Base-by-base conservation (phyloP, 2,888 invertebrate species). In the Meandrusa payeni region DNA sequence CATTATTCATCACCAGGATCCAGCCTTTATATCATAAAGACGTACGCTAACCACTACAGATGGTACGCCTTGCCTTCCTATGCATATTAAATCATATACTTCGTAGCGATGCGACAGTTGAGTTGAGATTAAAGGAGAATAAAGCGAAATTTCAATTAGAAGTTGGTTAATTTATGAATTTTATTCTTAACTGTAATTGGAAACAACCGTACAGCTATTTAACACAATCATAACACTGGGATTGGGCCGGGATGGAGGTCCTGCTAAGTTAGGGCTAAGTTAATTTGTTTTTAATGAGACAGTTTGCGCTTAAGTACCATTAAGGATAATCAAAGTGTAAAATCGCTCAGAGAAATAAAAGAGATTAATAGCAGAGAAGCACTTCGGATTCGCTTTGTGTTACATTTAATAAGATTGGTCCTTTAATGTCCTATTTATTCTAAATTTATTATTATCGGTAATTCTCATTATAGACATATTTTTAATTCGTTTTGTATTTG, bases 251-350 rank as follows among this genome's bases (percentile, higher is more conserved):
- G 15, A 24, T 11, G 22, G 34, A 20, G n/a, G 20, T 22, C 15
- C 22, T 15, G 28, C 13, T 24, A 15, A 27, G 12, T 34, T 41
- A 41, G 15, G 34, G 22, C 34, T 28, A 27, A 26, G 27, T 41
- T 27, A 34, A 34, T 41, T 41, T 28, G 24, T 34, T 41, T 41
- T 34, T 34, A 34, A 34, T 34, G 34, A 23, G 41, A 41, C 27
- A 34, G 33, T 23, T 41, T 41, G 34, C 34, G 26, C 34, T 34
- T 28, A 34, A 41, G 22, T 22, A 34, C 34, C 28, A 33, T 41
- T 33, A 28, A 32, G 34, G 33, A 34, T 41, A 22, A 41, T 41
- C 27, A 34, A 33, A 41, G 33, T 34, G 41, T 41, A 13, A 41
- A 27, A 27, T 28, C 34, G 41, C 27, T 41, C 20, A 32, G 26